phyloP scores from a whole-genome alignment of 2,888 invertebrate genomes.

The Drosophila tripunctata region DNA sequence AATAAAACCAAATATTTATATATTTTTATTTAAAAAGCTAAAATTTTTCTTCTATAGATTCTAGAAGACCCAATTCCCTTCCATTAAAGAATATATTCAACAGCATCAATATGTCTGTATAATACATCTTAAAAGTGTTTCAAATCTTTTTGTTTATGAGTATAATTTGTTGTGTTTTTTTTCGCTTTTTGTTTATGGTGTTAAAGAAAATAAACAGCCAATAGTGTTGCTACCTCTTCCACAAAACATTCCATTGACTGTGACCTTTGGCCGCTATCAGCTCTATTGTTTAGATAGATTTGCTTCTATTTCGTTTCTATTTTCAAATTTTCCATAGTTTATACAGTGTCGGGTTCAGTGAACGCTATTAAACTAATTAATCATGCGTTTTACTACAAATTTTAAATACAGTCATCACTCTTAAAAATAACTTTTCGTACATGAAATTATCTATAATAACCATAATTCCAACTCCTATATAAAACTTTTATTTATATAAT shows the following conservation, averaged over 20 bases:
- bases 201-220: slow-evolving; percentile 17
- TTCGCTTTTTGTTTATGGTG: slow-evolving; percentile 4
- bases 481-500: not conserved
- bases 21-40: too few relatives aligned
- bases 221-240: not conserved
- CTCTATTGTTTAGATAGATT: not conserved
- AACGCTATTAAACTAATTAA: slow-evolving; percentile 13
- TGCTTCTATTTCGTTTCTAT: not conserved
- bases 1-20: too few relatives aligned
- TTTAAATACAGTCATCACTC: not conserved
- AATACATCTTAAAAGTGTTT: not conserved
- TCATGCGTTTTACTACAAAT: slow-evolving; percentile 3
- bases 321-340: too few relatives aligned
- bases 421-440: not conserved
- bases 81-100: too few relatives aligned
- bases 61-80: too few relatives aligned
- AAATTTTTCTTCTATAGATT: too few relatives aligned
- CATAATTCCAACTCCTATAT: not conserved
- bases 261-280: slow-evolving; percentile 1
- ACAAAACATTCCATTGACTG: not conserved
- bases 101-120: too few relatives aligned
- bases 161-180: not conserved
- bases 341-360: slow-evolving; percentile 9
- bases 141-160: not conserved
- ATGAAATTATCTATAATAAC: not conserved